Conservation (phyloP, 2,797 vertebrate genomes). For the Lithobates pipiens region DNA sequence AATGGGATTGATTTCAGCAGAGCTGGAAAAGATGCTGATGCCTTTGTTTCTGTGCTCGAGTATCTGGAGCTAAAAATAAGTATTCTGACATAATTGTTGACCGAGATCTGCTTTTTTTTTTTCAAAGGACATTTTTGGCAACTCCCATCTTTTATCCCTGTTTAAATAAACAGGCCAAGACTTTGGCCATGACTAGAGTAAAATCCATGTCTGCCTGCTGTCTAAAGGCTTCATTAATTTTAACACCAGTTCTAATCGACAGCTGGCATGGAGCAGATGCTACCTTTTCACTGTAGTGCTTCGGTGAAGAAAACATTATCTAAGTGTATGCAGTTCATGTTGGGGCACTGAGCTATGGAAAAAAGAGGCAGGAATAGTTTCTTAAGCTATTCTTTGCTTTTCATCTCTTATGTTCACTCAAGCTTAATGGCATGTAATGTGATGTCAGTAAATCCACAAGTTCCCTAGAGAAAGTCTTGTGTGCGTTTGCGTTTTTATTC, state of each 20-base stretch:
- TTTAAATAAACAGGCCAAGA: conserved; percentile 64
- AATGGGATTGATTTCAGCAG: conserved; percentile 50
- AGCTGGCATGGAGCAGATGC: conserved; percentile 68
- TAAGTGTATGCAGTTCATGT: conserved; percentile 19
- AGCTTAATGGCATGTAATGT: conserved; percentile 32
- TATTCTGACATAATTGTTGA: conserved; percentile 47
- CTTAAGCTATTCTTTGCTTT: neutral
- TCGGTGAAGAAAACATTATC: conserved; percentile 21
- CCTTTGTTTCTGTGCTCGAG: conserved; percentile 23
- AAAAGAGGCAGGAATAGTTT: neutral
- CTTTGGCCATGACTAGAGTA: conserved; percentile 60
- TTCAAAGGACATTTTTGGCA: conserved; percentile 57
- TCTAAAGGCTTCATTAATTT: conserved; percentile 71
- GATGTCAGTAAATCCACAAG: conserved; percentile 40
- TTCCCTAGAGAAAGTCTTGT: conserved; percentile 12
- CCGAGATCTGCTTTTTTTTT: conserved; percentile 2
- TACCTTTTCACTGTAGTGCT: conserved; percentile 38
- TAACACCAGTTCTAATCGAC: conserved; percentile 67
- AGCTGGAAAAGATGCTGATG: conserved; percentile 31
- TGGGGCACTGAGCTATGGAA: conserved; percentile 8
- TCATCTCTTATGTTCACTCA: conserved; percentile 14
- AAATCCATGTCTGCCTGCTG: conserved; percentile 67
- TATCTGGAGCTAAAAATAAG: conserved; percentile 43
- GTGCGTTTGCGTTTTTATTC: neutral
- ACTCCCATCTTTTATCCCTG: conserved; percentile 46